Base-by-base conservation (phyloP, 1,140 invertebrate species). In the Drosophila melanogaster region DNA sequence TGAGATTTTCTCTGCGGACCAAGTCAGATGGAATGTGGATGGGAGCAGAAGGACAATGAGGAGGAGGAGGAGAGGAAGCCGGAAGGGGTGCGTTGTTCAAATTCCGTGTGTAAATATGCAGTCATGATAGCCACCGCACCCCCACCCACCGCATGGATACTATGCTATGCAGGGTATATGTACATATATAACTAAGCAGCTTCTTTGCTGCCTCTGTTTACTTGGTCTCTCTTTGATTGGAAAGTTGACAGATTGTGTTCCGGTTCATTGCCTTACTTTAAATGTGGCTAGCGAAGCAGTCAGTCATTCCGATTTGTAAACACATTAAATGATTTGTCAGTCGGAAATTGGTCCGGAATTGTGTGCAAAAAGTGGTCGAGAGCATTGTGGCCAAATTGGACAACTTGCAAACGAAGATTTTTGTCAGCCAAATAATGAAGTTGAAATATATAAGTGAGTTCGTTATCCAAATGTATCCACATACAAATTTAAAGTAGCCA, bases 1-100 rank as follows among this genome's bases (percentile, higher is more conserved):
- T 46, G 91, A 90, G 59, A 93, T 93, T 70, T 91, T 92, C 59
- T 93, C 93, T 93, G 64, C 62, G 70, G 70, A 67, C 40, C 56
- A 79, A 65, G 30, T 17, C 54, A 11, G 58, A 59, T 33, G 49
- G 30, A 53, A 37, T 44, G 26, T 19, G 30, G 66, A 51, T 33
- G 46, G n/a, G 43, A 49, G 55, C 50, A 74, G 62, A 65, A 14
- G 14, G 14, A 22, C 19, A 22, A 22, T 22, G 19, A 22, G 0
- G 1, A 19, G 46, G 56, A 60, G n/a, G 43, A 49, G 55, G 55
- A 74, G 62, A 64, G 11, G 14, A 10, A 22, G 19, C 19, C 19
- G n/a, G 7, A 40, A 7, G 30, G 30, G 17, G 15, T 41, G 40
- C 49, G 17, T 77, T 75, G 55, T 59, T 66, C 43, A 69, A 69